phyloP scores from a whole-genome alignment of 2,797 vertebrate genomes.

The Cryptoprocta ferox region DNA sequence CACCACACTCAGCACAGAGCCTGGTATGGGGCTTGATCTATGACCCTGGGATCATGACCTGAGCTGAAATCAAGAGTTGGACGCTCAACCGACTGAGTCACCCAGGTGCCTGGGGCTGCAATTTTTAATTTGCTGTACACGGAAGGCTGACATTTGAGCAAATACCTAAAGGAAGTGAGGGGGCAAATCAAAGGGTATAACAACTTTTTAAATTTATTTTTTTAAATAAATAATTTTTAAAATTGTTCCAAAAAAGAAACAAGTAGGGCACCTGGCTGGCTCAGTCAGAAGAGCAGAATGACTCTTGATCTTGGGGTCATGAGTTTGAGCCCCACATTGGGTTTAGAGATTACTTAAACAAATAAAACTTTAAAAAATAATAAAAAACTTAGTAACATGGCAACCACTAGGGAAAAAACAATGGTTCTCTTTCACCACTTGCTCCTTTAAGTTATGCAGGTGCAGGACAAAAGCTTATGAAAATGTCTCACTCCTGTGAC shows the following conservation, averaged over 20 bases:
- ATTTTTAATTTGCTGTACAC: neutral
- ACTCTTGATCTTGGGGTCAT: too few species aligned
- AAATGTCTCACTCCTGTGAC: neutral
- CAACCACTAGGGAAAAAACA: neutral
- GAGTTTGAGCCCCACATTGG: too few species aligned
- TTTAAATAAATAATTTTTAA: neutral
- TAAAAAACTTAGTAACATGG: neutral
- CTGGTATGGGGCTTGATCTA: too few species aligned
- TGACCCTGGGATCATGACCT: too few species aligned
- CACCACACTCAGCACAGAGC: too few species aligned
- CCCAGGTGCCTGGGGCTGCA: too few species aligned
- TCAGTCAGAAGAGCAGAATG: too few species aligned
- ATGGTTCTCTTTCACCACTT: neutral
- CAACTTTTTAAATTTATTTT: neutral
- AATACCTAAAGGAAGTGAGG: neutral
- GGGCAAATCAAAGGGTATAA: neutral
- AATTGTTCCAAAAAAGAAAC: too few species aligned
- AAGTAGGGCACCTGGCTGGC: too few species aligned
- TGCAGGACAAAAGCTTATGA: neutral
- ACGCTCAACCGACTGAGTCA: too few species aligned
- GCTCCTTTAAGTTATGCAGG: neutral
- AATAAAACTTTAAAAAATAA: neutral
- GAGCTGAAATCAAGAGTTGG: too few species aligned
- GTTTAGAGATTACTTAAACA: too few species aligned
- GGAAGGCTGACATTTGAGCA: neutral